A percentile compares a stretch with the other conserved stretches of the same genome.
phyloP scores from a whole-genome alignment of 1,140 invertebrate species.

The Leptoteleia sp. region DNA sequence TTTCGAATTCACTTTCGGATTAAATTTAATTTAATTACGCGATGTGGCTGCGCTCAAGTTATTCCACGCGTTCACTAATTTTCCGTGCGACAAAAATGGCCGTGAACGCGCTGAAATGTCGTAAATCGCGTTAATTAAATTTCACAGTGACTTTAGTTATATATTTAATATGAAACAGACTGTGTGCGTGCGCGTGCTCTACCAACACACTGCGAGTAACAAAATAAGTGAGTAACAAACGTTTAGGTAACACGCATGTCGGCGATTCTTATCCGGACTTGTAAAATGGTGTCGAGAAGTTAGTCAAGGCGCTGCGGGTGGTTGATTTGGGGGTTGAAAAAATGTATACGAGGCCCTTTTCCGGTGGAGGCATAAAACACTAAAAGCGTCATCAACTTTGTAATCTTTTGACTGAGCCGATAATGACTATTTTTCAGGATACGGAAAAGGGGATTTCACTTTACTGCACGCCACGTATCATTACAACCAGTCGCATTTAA shows the following conservation, averaged over 20 bases:
- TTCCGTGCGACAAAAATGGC: slow-evolving; percentile 35
- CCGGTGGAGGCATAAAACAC: slow-evolving; percentile 52
- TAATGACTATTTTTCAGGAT: slow-evolving; percentile 56
- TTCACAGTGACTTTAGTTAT: slow-evolving; percentile 19
- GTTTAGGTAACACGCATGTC: slow-evolving; percentile 65
- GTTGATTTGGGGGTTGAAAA: slow-evolving; percentile 56
- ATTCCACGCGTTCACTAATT: no score
- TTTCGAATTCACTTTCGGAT: slow-evolving; percentile 2
- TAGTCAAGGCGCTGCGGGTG: slow-evolving; percentile 59
- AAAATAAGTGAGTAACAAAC: slow-evolving; percentile 60
- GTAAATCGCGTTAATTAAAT: slow-evolving; percentile 59
- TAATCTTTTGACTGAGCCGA: slow-evolving; percentile 50
- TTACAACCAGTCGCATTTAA: slow-evolving; percentile 22
- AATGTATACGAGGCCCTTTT: slow-evolving; percentile 51
- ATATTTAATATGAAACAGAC: slow-evolving; percentile 28
- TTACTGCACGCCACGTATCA: slow-evolving; percentile 15
- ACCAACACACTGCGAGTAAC: no score
- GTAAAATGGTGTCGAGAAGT: slow-evolving; percentile 64
- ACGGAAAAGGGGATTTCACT: slow-evolving; percentile 28
- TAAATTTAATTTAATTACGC: slow-evolving; percentile 27
- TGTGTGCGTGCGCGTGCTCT: background rate
- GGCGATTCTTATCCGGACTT: slow-evolving; percentile 59
- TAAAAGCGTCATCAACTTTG: slow-evolving; percentile 58
- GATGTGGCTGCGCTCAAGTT: background rate
- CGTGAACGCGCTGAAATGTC: slow-evolving; percentile 20